Evolutionary conservation across 2,113 vertebrate genomes (phyloP).

Genomic region (Pseudolaguvia tuberculata): DNA sequence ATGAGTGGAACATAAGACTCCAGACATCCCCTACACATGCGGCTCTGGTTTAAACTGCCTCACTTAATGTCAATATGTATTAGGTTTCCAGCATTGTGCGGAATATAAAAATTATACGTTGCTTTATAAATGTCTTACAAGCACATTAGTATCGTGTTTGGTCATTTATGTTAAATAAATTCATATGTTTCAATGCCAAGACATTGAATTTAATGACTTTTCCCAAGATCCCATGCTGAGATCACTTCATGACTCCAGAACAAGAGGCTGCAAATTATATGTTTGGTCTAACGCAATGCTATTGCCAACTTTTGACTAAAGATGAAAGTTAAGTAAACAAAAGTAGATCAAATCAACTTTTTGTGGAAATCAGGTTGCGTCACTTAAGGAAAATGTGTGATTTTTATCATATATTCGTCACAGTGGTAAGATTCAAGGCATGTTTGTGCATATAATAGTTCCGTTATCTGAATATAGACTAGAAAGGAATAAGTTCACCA

Average conservation of each 20-base stretch:
- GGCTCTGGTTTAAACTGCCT: not conserved
- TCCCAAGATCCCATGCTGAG: not conserved
- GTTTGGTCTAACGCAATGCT: not conserved
- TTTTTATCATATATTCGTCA: conserved; percentile 7
- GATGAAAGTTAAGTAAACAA: conserved; percentile 4
- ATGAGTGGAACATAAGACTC: not conserved
- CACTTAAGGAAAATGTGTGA: not conserved
- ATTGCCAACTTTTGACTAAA: not conserved
- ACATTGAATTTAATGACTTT: conserved; percentile 2
- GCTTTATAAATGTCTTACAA: conserved; percentile 4
- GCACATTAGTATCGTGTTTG: conserved; percentile 10
- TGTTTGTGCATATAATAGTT: not conserved
- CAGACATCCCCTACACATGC: conserved; percentile 3
- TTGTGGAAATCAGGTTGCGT: not conserved
- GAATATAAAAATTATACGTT: conserved; percentile 24
- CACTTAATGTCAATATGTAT: conserved; percentile 1
- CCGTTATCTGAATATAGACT: not conserved
- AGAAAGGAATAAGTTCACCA: no score
- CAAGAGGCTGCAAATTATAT: conserved; percentile 10
- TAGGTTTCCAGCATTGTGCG: not conserved
- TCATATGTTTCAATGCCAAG: not conserved
- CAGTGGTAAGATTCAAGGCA: not conserved
- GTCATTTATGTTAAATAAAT: conserved; percentile 19
- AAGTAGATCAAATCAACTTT: conserved; percentile 8
- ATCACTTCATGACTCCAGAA: not conserved